Conservation (phyloP, 2,797 vertebrate species). For the Argya squamiceps region DNA sequence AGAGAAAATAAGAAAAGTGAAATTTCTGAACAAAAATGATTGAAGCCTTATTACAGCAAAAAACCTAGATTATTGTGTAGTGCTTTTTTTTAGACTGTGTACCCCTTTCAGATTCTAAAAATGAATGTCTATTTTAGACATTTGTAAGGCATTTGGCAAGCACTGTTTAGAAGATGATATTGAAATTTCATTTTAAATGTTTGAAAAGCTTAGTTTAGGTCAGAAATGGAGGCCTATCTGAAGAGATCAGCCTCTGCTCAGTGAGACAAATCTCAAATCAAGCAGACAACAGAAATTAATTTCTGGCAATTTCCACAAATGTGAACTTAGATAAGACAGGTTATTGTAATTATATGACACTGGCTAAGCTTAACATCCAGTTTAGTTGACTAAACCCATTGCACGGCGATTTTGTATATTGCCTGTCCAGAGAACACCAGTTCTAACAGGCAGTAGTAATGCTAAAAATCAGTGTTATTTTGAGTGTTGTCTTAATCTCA, state of each 20-base stretch:
- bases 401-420: background rate
- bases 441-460: background rate
- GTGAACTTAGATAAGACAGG: background rate
- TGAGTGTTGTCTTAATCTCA: background rate
- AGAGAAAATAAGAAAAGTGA: conserved; percentile 20
- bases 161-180: background rate
- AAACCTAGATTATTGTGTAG: conserved; percentile 18
- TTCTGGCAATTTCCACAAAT: background rate
- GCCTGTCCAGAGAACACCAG: background rate
- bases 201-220: conserved; percentile 14
- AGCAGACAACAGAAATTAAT: background rate
- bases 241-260: background rate
- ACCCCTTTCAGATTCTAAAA: conserved; percentile 33
- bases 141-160: conserved; percentile 37
- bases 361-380: background rate
- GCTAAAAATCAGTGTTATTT: background rate
- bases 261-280: background rate
- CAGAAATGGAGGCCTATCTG: conserved; percentile 8
- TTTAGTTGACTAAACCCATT: background rate
- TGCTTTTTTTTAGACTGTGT: background rate
- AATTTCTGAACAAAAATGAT: conserved; percentile 24
- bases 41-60: conserved; percentile 22
- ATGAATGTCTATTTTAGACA: conserved; percentile 10
- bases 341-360: background rate
- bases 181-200: background rate